Evolutionary conservation across 2,113 vertebrate genomes (phyloP).

Genomic region (Origma solitaria): DNA sequence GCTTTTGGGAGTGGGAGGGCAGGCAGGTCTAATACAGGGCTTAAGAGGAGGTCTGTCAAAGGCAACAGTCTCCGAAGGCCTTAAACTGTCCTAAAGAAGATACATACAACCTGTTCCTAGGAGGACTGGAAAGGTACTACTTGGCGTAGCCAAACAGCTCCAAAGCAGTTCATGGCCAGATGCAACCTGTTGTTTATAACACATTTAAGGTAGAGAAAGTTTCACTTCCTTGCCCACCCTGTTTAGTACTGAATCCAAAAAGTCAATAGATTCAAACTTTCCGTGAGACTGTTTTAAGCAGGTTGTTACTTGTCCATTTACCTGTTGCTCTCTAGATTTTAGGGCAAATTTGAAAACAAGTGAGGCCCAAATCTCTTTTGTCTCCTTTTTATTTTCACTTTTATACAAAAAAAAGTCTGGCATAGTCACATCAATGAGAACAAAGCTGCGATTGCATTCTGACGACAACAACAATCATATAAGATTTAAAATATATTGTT

Average conservation of each 20-base stretch:
- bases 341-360: not conserved
- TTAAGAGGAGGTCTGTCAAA: not conserved
- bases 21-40: not conserved
- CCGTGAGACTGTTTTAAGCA: not conserved
- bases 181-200: not conserved
- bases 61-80: not conserved
- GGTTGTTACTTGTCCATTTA: not conserved
- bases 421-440: conserved; percentile 42
- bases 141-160: not conserved
- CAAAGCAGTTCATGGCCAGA: fast-evolving
- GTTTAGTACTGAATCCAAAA: not conserved
- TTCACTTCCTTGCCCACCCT: fast-evolving
- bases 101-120: not conserved
- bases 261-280: not conserved
- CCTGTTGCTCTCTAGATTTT: not conserved
- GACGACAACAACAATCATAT: conserved; percentile 43
- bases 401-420: conserved; percentile 58
- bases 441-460: conserved; percentile 16
- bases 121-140: not conserved
- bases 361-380: not conserved
- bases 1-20: not conserved
- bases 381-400: conserved; percentile 70
- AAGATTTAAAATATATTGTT: conserved; percentile 62
- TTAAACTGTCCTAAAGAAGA: not conserved
- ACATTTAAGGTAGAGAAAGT: not conserved